These are phyloP conservation scores for Parus major DNA, from an alignment of 2,113 vertebrate genomes.

Conservation along the genomic window DNA sequence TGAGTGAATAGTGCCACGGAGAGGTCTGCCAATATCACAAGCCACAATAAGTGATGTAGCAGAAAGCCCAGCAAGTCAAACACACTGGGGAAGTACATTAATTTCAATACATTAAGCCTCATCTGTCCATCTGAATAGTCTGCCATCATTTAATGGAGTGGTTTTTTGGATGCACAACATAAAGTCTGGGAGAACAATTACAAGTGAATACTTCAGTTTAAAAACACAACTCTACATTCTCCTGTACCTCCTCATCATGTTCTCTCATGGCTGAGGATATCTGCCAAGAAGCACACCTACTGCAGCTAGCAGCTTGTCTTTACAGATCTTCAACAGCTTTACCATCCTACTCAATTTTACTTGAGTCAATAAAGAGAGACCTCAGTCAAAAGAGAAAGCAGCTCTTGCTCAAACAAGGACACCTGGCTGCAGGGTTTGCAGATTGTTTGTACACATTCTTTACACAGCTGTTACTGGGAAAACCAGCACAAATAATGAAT, in stretches of 20 bases:
- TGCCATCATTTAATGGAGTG: not conserved
- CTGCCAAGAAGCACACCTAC: constrained; percentile 55
- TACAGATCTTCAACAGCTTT: constrained; percentile 29
- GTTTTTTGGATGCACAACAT: not conserved
- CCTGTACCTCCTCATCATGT: constrained; percentile 23
- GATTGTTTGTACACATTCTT: constrained; percentile 1
- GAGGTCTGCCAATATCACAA: constrained; percentile 55
- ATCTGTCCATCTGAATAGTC: constrained; percentile 21
- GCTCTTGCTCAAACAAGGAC: constrained; percentile 6
- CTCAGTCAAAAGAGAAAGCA: not conserved
- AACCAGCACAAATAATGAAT: not conserved
- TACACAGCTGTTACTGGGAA: constrained; percentile 26
- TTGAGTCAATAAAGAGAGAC: constrained; percentile 47
- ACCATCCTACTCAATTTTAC: not conserved
- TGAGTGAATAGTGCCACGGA: constrained; percentile 25
- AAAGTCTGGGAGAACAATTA: constrained; percentile 35
- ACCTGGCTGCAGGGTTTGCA: constrained; percentile 30
- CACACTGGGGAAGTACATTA: constrained; percentile 20
- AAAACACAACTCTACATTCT: not conserved
- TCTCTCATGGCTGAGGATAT: not conserved
- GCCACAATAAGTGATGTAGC: constrained; percentile 55
- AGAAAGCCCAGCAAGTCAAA: constrained; percentile 28
- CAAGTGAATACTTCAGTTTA: constrained; percentile 42
- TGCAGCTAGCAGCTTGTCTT: constrained; percentile 36
- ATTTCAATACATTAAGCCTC: not conserved